Base-by-base conservation (phyloP, 2,797 vertebrate species). In the Sebastes cheni region DNA sequence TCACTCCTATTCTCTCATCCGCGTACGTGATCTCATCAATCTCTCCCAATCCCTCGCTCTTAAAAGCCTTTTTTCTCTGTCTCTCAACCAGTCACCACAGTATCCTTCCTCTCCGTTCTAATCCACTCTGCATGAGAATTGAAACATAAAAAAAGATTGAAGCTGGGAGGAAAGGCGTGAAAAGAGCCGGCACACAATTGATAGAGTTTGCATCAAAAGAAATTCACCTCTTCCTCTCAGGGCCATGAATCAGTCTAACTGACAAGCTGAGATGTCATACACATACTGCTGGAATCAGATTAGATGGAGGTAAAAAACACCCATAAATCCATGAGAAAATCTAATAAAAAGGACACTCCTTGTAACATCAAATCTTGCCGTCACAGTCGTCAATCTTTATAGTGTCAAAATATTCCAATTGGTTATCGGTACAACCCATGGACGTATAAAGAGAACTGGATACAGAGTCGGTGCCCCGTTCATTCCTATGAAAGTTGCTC, bases 1-100 rank as follows among this genome's bases (percentile, higher is more conserved):
- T 52, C 72, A 78, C 85, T 79, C 58, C 64, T 62, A 32, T 72
- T 79, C 81, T 72, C 64, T 55, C 78, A 36, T 72, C 72, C 25
- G 0, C 4, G 59, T 72, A 64, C 12, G 29, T 71, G 62, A 80
- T 85, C 75, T 89, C 82, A 87, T 87, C 81, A 78, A 61, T 84
- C 84, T 81, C 79, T 52, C 58, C 78, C 66, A 81, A 64, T 65
- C 64, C 60, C 61, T 58, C 14, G 5, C 72, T 82, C 79, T 79
- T 75, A 70, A 85, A 88, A 72, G 65, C 39, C 67, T 60, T 68
- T 59, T 60, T 68, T 59, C 34, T 62, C 67, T 54, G 1, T 74
- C 52, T 75, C 73, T 79, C 71, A 39, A 39, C 58, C 30, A 59
- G 50, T 71, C 75, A 10, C 62, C 36, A 13, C 61, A 34, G 64